Percentiles rank a stretch among this genome's conserved stretches.
Evolutionary conservation across 1,140 invertebrate genomes (phyloP).

Genomic region (Drosophila ohnishii): DNA sequence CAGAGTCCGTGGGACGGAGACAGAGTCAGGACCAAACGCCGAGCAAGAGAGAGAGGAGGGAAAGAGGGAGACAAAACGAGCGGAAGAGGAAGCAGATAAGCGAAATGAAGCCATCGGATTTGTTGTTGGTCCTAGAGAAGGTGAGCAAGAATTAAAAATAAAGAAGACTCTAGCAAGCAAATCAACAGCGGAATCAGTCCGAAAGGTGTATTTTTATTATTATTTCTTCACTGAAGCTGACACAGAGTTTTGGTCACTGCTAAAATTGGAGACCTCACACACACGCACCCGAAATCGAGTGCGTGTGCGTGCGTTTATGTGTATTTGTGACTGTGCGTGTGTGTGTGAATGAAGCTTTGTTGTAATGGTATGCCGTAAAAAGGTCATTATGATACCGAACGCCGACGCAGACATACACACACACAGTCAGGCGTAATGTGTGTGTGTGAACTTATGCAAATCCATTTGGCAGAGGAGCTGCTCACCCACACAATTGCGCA

Average conservation of each 20-base stretch:
- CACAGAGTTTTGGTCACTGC: slow-evolving; percentile 55
- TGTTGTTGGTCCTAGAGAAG: slow-evolving; percentile 79
- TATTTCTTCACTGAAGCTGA: slow-evolving; percentile 25
- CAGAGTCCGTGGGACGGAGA: slow-evolving; percentile 1
- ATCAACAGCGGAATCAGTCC: neutral
- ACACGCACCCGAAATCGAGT: neutral
- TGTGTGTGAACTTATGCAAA: slow-evolving; percentile 71
- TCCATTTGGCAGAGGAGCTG: slow-evolving; percentile 65
- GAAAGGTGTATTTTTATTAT: slow-evolving; percentile 27
- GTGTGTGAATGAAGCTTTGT: slow-evolving; percentile 55
- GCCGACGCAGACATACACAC: slow-evolving; percentile 47
- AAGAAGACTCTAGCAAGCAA: neutral
- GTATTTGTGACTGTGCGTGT: slow-evolving; percentile 15
- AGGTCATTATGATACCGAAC: slow-evolving; percentile 71
- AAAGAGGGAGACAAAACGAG: neutral
- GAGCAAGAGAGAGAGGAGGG: too few relatives aligned
- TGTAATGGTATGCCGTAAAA: slow-evolving; percentile 70
- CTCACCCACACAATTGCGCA: slow-evolving; percentile 23
- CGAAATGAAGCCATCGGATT: slow-evolving; percentile 79
- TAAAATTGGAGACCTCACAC: slow-evolving; percentile 62
- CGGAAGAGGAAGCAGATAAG: slow-evolving; percentile 20
- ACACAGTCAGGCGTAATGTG: slow-evolving; percentile 20
- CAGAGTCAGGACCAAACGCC: neutral
- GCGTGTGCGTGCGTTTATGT: slow-evolving; percentile 31
- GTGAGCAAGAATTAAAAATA: slow-evolving; percentile 49